A percentile compares a stretch with the other conserved stretches of the same genome.
These are phyloP conservation scores for Forbesichthys papilliferus DNA, from an alignment of 2,113 vertebrate species.

Conservation along the genomic window DNA sequence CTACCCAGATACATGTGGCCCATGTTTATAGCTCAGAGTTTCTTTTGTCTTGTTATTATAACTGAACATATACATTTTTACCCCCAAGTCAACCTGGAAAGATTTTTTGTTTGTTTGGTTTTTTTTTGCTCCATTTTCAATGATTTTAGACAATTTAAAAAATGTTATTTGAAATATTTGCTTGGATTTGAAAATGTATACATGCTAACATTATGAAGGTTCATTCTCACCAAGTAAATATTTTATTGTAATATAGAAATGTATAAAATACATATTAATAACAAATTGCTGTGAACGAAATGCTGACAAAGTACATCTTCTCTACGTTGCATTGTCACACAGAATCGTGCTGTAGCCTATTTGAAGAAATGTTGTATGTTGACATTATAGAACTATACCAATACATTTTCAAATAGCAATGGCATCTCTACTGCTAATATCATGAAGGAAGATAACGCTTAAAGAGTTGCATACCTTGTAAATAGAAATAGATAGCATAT, in stretches of 20 bases:
- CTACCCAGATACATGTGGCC: conserved; percentile 5
- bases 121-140: conserved; percentile 26
- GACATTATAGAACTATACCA: conserved; percentile 41
- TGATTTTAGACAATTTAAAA: conserved; percentile 38
- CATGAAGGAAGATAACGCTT: conserved; percentile 25
- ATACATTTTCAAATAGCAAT: conserved; percentile 19
- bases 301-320: conserved; percentile 43
- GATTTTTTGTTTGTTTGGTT: conserved; percentile 30
- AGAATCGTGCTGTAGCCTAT: conserved; percentile 31
- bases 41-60: conserved; percentile 11
- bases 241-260: conserved; percentile 68
- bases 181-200: conserved; percentile 38
- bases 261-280: conserved; percentile 64
- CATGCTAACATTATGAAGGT: conserved; percentile 35
- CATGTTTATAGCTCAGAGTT: background rate
- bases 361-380: conserved; percentile 43
- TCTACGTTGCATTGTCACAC: conserved; percentile 42
- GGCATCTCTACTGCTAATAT: conserved; percentile 10
- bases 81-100: conserved; percentile 16
- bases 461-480: conserved; percentile 56
- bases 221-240: conserved; percentile 29
- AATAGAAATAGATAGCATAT: conserved; percentile 66
- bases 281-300: conserved; percentile 49
- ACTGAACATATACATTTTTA: conserved; percentile 10
- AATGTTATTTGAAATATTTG: conserved; percentile 29